Evolutionary conservation across 2,888 invertebrate genomes (phyloP).

Genomic region (Cacoxenus indagator): DNA sequence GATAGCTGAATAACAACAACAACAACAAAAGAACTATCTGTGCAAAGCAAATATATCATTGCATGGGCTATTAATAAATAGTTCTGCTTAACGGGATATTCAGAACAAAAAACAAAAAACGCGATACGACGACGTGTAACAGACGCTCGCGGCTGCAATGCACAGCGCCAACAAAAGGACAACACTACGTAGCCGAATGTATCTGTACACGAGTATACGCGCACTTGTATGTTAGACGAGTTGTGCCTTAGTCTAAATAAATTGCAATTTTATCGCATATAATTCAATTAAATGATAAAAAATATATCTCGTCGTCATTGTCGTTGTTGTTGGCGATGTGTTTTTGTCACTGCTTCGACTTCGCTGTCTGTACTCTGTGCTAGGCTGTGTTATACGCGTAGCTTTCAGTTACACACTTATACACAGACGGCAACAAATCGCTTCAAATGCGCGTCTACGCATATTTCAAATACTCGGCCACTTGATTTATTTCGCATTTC

Average conservation of each 20-base stretch:
- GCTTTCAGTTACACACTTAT: neutral
- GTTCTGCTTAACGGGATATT: conserved; percentile 50
- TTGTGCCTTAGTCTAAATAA: conserved; percentile 34
- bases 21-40: conserved; percentile 24
- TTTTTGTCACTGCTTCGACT: too few relatives aligned
- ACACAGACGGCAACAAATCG: neutral
- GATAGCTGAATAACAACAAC: neutral
- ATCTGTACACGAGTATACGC: neutral
- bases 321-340: conserved; percentile 1
- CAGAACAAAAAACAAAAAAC: conserved; percentile 39
- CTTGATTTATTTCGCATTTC: conserved; percentile 20
- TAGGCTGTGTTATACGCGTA: too few relatives aligned
- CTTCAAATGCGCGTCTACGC: conserved; percentile 8
- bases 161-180: conserved; percentile 38
- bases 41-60: conserved; percentile 20
- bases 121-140: conserved; percentile 27
- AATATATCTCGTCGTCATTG: conserved; percentile 28
- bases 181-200: conserved; percentile 17
- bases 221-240: neutral
- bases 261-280: conserved; percentile 53
- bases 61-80: conserved; percentile 47
- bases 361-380: too few relatives aligned
- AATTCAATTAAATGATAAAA: conserved; percentile 51
- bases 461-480: conserved; percentile 18
- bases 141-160: neutral